A percentile compares a stretch with the other conserved stretches of the same genome.
Conservation (phyloP, 1,140 invertebrate genomes). For the Drosophila bifasciata region DNA sequence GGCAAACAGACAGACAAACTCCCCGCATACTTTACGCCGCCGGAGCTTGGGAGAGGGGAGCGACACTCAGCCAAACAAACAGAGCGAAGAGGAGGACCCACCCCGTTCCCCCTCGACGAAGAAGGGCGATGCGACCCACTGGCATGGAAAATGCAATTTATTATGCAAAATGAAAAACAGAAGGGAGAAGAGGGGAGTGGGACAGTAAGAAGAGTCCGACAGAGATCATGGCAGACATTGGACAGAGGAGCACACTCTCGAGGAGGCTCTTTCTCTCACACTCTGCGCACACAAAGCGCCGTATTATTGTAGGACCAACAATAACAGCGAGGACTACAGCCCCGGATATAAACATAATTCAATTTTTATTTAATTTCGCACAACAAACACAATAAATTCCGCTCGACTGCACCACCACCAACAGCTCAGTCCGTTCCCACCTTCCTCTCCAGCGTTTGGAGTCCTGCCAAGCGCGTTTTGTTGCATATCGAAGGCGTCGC, state of each 20-base stretch:
- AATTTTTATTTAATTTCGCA: constrained; percentile 81
- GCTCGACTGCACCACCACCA: constrained; percentile 49
- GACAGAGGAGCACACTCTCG: constrained; percentile 12
- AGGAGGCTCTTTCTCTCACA: background rate
- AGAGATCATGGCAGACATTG: constrained; percentile 61
- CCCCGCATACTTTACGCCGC: constrained; percentile 34
- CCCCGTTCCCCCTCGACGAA: background rate
- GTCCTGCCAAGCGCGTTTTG: constrained; percentile 36
- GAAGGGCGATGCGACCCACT: constrained; percentile 49
- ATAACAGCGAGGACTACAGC: constrained; percentile 58
- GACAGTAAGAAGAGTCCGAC: constrained; percentile 27
- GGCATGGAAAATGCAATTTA: constrained; percentile 83
- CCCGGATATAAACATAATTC: constrained; percentile 79
- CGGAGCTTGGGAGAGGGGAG: background rate
- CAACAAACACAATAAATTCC: constrained; percentile 81
- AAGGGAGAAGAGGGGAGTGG: constrained; percentile 12
- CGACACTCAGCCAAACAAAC: constrained; percentile 58
- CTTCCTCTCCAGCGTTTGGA: constrained; percentile 27
- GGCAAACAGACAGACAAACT: constrained; percentile 54
- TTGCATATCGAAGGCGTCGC: constrained; percentile 54
- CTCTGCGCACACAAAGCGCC: constrained; percentile 61
- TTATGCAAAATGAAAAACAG: constrained; percentile 81
- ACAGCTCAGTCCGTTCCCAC: background rate
- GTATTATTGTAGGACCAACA: constrained; percentile 71
- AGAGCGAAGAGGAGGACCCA: constrained; percentile 2